These are phyloP conservation scores for Beroe ovata DNA, from an alignment of 37 sponge, comb jelly and placozoan genomes.

Conservation along the genomic window DNA sequence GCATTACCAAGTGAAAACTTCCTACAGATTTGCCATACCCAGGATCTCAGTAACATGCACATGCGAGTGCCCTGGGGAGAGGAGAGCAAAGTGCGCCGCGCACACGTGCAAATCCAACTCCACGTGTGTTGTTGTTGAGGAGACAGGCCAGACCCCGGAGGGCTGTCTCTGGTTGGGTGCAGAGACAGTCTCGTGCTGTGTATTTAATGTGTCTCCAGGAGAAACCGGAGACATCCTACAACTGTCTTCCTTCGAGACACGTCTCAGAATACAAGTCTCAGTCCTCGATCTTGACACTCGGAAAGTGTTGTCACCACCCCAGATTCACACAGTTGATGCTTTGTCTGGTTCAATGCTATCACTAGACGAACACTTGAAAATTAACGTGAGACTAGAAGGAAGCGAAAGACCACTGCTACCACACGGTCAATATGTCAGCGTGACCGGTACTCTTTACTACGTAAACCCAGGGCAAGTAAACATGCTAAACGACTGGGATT, in stretches of 20 bases:
- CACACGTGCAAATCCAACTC: background rate
- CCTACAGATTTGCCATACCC: conserved; percentile 4
- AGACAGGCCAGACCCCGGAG: conserved; percentile 18
- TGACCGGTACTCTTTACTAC: background rate
- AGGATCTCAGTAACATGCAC: background rate
- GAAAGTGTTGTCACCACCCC: background rate
- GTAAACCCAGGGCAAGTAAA: conserved; percentile 13
- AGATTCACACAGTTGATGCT: background rate
- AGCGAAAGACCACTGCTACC: background rate
- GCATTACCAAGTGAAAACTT: background rate
- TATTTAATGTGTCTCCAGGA: background rate
- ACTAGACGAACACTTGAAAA: background rate
- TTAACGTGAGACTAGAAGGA: background rate
- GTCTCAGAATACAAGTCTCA: background rate
- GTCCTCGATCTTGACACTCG: background rate
- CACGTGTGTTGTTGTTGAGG: conserved; percentile 17
- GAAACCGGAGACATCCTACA: background rate
- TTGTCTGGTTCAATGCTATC: background rate
- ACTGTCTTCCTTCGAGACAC: conserved; percentile 9
- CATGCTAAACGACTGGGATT: conserved; percentile 6
- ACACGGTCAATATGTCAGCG: background rate
- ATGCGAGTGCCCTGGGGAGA: conserved; percentile 16
- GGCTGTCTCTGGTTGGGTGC: conserved; percentile 26
- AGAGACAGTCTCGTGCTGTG: conserved; percentile 26
- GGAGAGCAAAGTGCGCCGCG: background rate